A percentile compares a stretch with the other conserved stretches of the same genome.
These are phyloP conservation scores for Heliconius aoede DNA, from an alignment of 2,888 invertebrate genomes.

Conservation along the genomic window DNA sequence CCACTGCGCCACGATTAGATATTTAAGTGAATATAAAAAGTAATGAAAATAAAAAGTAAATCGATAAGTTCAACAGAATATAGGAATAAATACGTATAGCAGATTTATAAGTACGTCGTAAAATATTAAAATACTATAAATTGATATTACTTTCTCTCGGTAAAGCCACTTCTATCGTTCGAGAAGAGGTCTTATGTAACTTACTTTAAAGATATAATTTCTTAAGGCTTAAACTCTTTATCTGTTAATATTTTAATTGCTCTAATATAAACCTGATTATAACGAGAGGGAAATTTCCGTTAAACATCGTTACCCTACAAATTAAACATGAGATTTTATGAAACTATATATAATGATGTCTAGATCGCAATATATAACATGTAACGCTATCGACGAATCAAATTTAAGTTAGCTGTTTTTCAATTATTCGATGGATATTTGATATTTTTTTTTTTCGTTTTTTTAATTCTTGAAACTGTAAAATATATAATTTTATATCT, in stretches of 20 bases:
- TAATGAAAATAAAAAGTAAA: not conserved
- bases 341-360: not conserved
- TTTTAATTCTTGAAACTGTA: too few relatives aligned
- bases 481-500: too few relatives aligned
- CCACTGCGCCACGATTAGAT: too few relatives aligned
- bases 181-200: not conserved
- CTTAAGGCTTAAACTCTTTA: conserved; percentile 9
- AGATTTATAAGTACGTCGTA: not conserved
- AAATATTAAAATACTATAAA: conserved; percentile 11
- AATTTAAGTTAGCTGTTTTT: too few relatives aligned
- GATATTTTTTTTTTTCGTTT: too few relatives aligned
- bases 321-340: not conserved
- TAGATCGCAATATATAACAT: too few relatives aligned
- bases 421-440: too few relatives aligned
- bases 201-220: conserved; percentile 4
- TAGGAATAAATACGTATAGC: too few relatives aligned
- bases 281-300: conserved; percentile 12
- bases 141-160: not conserved
- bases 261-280: not conserved
- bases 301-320: not conserved
- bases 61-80: too few relatives aligned
- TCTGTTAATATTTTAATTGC: not conserved
- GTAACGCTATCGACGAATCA: too few relatives aligned
- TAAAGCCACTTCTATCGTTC: not conserved
- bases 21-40: not conserved